Base-by-base conservation (phyloP, 2,113 vertebrate genomes). In the Probosciger aterrimus region DNA sequence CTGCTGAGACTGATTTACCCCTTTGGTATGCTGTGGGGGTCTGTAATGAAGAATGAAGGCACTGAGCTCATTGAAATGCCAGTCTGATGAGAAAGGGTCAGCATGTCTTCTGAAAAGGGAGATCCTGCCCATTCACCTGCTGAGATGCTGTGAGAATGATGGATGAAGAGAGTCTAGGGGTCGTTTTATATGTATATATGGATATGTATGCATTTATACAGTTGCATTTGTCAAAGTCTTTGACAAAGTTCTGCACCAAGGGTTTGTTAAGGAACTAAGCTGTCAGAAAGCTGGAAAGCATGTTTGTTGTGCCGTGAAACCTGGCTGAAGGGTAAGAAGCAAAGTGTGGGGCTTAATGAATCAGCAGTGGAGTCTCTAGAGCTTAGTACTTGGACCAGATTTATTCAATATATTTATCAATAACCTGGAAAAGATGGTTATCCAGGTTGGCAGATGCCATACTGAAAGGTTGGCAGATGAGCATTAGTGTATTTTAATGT, bases 1-100 rank as follows among this genome's bases (percentile, higher is more conserved):
- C 22, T 1, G 1, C 44, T 31, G 47, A 85, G 37, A 78, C 16
- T 0, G 0, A 18, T 53, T 70, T 86, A 28, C 17, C 62, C 6
- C 24, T 37, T 69, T 59, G 39, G 35, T 18, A 76, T 1, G 2
- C 37, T 44, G 18, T 6, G 15, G 43, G 7, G 9, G 9, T 70
- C n/a, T 57, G 17, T 67, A 19, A 69, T 8, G 7, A 83, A 80
- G 47, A 83, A 47, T 0, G 1, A 69, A 78, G 31, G 44, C 20
- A 13, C 33, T 43, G 63, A 69, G 14, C 24, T 80, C 4, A 1
- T 23, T 14, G 53, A 50, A 85, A 80, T 1, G 1, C 4, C 33
- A 60, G 4, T 28, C 10, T 83, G 35, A 19, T 57, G n/a, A 77
- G 63, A 50, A 95, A 65, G 43, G 52, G 35, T 53, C 49, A 53